Conservation (phyloP, 2,888 invertebrate genomes). For the Nymphalis c-album region DNA sequence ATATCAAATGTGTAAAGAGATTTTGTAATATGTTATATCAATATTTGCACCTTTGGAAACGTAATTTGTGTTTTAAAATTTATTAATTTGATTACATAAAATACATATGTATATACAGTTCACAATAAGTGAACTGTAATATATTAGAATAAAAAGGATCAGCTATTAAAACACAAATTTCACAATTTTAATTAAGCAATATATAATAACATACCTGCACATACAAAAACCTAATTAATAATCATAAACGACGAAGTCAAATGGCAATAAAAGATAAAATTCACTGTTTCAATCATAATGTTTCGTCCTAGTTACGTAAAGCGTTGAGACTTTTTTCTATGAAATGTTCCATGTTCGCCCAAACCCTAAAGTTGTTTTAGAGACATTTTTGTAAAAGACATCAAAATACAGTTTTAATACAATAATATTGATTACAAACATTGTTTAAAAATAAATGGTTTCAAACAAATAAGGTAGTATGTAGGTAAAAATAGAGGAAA, state of each 20-base stretch:
- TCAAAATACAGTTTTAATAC: constrained; percentile 36
- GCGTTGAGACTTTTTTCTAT: too few relatives aligned
- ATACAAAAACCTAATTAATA: background rate
- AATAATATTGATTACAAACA: background rate
- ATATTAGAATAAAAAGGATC: background rate
- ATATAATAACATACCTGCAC: background rate
- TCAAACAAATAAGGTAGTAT: background rate
- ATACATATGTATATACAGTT: background rate
- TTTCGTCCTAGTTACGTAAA: background rate
- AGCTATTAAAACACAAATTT: background rate
- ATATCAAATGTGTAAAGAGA: background rate
- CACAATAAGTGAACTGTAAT: background rate
- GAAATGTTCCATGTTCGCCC: background rate
- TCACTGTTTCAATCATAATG: too few relatives aligned
- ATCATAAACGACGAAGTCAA: background rate
- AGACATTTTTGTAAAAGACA: constrained; percentile 47
- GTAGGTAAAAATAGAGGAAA: background rate
- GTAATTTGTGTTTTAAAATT: background rate
- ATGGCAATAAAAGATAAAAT: background rate
- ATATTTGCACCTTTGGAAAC: background rate
- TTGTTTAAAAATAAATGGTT: background rate
- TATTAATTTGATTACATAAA: background rate
- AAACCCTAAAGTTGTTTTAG: constrained; percentile 40
- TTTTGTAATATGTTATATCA: background rate
- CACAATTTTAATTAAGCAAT: background rate